A percentile compares a stretch with the other conserved stretches of the same genome.
Conservation (phyloP, 2,888 invertebrate species). For the Luperina nickerlii region DNA sequence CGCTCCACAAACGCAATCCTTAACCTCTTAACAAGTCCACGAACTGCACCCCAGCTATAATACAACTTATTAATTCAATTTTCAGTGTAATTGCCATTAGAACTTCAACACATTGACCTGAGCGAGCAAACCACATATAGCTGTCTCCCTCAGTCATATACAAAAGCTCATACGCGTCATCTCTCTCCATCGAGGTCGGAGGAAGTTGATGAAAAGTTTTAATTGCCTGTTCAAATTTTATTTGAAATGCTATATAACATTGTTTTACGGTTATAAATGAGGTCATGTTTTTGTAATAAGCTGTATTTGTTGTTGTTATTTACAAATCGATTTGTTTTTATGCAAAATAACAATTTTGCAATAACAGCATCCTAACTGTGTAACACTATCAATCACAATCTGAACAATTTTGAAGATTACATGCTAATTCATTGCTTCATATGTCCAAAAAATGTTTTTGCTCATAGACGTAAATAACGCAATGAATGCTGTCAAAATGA, state of each 20-base stretch:
- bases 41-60: slow-evolving; percentile 42
- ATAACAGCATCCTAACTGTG: neutral
- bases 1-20: slow-evolving; percentile 4
- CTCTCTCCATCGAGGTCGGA: slow-evolving; percentile 27
- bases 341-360: slow-evolving; percentile 7
- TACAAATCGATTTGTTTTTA: slow-evolving; percentile 31
- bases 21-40: slow-evolving; percentile 37
- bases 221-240: slow-evolving; percentile 69
- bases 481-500: too few species aligned
- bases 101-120: slow-evolving; percentile 63
- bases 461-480: too few species aligned
- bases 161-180: slow-evolving; percentile 23
- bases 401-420: too few species aligned
- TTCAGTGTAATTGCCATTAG: slow-evolving; percentile 60
- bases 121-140: slow-evolving; percentile 42
- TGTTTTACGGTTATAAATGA: slow-evolving; percentile 54
- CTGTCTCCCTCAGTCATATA: slow-evolving; percentile 37
- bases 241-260: slow-evolving; percentile 55
- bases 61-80: slow-evolving; percentile 67
- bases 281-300: slow-evolving; percentile 43
- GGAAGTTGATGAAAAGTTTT: slow-evolving; percentile 65
- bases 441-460: too few species aligned
- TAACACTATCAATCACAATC: neutral
- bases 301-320: slow-evolving; percentile 22
- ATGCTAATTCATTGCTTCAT: too few species aligned